phyloP scores from a whole-genome alignment of 2,797 vertebrate species.

The Hoplostethus mediterraneus region DNA sequence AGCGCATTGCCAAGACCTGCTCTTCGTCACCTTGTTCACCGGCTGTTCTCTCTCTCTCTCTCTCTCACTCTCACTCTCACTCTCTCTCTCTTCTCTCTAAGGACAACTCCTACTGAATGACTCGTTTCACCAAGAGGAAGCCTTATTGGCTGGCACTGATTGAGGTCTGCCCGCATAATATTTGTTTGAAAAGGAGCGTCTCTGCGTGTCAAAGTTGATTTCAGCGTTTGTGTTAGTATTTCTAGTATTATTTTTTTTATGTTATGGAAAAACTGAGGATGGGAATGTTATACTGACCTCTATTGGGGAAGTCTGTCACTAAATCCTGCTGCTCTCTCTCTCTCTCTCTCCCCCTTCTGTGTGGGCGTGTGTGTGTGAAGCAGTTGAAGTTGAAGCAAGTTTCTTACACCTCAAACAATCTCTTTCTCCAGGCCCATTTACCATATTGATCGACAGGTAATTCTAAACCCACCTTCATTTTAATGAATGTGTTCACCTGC shows the following conservation, averaged over 20 bases:
- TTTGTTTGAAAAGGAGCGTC: slow-evolving; percentile 42
- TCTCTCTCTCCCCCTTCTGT: neutral
- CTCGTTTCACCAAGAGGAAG: slow-evolving; percentile 25
- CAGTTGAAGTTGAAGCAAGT: slow-evolving; percentile 11
- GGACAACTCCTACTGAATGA: neutral
- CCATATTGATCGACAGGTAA: slow-evolving; percentile 24
- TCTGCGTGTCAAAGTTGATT: slow-evolving; percentile 31
- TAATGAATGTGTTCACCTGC: slow-evolving; percentile 39
- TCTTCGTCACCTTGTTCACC: slow-evolving; percentile 42
- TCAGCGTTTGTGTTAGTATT: slow-evolving; percentile 10
- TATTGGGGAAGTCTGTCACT: slow-evolving; percentile 70
- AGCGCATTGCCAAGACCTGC: slow-evolving; percentile 35
- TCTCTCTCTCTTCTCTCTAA: too few relatives aligned
- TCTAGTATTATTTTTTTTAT: slow-evolving; percentile 26
- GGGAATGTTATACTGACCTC: slow-evolving; percentile 81
- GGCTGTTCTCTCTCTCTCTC: neutral
- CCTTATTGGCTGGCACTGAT: slow-evolving; percentile 38
- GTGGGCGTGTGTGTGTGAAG: slow-evolving; percentile 1
- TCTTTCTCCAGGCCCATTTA: slow-evolving; percentile 19
- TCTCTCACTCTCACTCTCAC: too few relatives aligned
- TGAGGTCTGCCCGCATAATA: slow-evolving; percentile 24
- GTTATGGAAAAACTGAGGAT: slow-evolving; percentile 34
- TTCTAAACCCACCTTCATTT: slow-evolving; percentile 25
- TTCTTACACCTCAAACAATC: neutral
- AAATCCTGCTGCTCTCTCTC: slow-evolving; percentile 3